Conservation (phyloP, 2,797 vertebrate genomes). For the Apogon talboti region DNA sequence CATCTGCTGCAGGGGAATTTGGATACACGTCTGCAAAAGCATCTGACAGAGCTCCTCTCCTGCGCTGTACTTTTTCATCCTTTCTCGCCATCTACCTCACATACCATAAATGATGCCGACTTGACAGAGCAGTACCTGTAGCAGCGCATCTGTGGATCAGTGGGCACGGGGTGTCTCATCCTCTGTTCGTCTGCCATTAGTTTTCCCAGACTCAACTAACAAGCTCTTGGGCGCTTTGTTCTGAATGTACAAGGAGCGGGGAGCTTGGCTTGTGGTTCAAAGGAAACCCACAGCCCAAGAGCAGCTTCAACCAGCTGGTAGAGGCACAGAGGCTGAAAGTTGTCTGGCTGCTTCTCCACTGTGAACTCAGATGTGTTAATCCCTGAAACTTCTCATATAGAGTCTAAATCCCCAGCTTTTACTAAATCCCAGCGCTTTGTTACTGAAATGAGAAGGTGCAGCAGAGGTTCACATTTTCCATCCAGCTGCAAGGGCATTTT, state of each 20-base stretch:
- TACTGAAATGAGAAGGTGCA: slow-evolving; percentile 30
- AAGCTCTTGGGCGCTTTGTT: slow-evolving; percentile 60
- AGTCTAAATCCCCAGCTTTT: slow-evolving; percentile 39
- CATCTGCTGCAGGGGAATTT: slow-evolving; percentile 36
- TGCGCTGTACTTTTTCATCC: slow-evolving; percentile 4
- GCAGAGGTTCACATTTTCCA: slow-evolving; percentile 1
- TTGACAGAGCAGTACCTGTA: slow-evolving; percentile 62
- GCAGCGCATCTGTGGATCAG: slow-evolving; percentile 46
- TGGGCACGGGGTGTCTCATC: slow-evolving; percentile 16
- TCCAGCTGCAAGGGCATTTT: background rate
- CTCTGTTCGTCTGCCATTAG: slow-evolving; percentile 49
- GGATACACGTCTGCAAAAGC: slow-evolving; percentile 42
- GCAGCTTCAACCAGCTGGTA: slow-evolving; percentile 45
- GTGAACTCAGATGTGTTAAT: slow-evolving; percentile 57
- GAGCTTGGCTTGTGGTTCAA: slow-evolving; percentile 50
- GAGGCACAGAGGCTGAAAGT: slow-evolving; percentile 40
- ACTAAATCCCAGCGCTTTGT: slow-evolving; percentile 47
- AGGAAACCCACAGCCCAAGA: slow-evolving; percentile 33
- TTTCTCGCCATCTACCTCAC: slow-evolving; percentile 14
- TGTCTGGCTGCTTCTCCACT: slow-evolving; percentile 43
- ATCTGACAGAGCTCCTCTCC: slow-evolving; percentile 33
- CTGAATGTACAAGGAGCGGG: slow-evolving; percentile 29
- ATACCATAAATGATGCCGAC: slow-evolving; percentile 44
- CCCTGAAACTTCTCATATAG: slow-evolving; percentile 38
- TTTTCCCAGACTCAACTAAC: slow-evolving; percentile 45